These are phyloP conservation scores for Carlito syrichta DNA, from an alignment of 2,113 vertebrate species.

Conservation along the genomic window DNA sequence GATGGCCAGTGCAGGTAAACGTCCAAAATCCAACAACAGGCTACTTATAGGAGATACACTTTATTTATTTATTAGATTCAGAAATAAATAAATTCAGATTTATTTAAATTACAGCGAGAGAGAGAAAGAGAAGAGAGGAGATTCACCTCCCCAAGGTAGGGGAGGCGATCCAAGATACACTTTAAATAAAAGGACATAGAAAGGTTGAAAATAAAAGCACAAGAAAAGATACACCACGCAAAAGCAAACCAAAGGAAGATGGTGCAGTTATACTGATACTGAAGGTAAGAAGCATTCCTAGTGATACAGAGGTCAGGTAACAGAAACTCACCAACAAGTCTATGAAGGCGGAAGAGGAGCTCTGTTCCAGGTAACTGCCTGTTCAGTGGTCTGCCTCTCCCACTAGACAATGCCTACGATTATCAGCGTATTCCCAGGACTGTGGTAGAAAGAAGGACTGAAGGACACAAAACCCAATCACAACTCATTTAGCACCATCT, in stretches of 20 bases:
- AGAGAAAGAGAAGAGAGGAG: too few relatives aligned
- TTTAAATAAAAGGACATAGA: background rate
- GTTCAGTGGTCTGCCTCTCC: too few relatives aligned
- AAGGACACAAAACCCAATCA: background rate
- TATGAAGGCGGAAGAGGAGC: background rate
- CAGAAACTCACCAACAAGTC: too few relatives aligned
- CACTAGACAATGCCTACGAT: rapidly evolving
- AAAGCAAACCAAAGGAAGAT: background rate
- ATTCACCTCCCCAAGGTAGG: too few relatives aligned
- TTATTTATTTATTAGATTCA: too few relatives aligned
- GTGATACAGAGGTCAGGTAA: background rate
- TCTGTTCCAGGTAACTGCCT: rapidly evolving
- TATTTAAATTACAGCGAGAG: too few relatives aligned
- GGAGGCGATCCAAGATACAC: too few relatives aligned
- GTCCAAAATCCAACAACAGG: background rate
- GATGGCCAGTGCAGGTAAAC: background rate
- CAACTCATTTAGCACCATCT: background rate
- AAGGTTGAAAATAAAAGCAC: background rate
- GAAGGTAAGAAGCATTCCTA: background rate
- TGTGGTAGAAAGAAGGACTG: background rate
- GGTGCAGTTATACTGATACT: rapidly evolving
- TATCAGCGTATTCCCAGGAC: background rate
- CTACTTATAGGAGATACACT: background rate
- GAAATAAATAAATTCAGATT: too few relatives aligned
- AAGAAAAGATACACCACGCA: background rate